Base-by-base conservation (phyloP, 2,888 invertebrate species). In the Drosophila recens region DNA sequence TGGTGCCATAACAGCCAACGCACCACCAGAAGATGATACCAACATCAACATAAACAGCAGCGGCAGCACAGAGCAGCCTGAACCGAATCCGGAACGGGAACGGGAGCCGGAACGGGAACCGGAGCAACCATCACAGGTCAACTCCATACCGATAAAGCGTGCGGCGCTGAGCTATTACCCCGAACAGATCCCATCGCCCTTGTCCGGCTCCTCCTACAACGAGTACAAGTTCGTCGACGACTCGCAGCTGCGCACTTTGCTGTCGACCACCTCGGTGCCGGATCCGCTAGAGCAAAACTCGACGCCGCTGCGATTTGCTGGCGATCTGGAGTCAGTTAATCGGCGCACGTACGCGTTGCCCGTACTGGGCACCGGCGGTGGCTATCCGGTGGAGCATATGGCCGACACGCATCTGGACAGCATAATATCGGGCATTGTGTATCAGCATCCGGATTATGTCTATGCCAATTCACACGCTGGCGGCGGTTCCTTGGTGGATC, bases 141-240 rank as follows among this genome's bases (percentile, higher is more conserved):
- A 82, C 30, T 54, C 79, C 11, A 70, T 75, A 62, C 63, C 72
- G 1, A 30, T 70, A 1, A 85, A 85, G 52, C 63, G 84, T 10
- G 48, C 85, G 0, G 79, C 74, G 10, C 36, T 68, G 0, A 46
- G 53, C 15, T 87, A 65, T 40, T 87, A 69, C 11, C 82, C 72
- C 3, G 59, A 59, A 48, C 79, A 80, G 59, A 74, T 83, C 65
- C 69, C 78, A 4, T 62, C 87, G 11, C 76, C 80, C 17, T 51
- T 80, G 52, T 10, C 17, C 8, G 20, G 52, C 20, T 15, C 48
- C 13, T 38, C 51, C 48, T 80, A 82, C 67, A 80, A 89, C 34
- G 89, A 88, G 34, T 91, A 90, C 70, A 90, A 86, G 73, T 92
- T 87, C 58, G 79, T 90, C 57, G 87, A 88, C 15, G 89, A 91